These are phyloP conservation scores for Hystrix cristata DNA, from an alignment of 2,113 vertebrate species.

Conservation along the genomic window DNA sequence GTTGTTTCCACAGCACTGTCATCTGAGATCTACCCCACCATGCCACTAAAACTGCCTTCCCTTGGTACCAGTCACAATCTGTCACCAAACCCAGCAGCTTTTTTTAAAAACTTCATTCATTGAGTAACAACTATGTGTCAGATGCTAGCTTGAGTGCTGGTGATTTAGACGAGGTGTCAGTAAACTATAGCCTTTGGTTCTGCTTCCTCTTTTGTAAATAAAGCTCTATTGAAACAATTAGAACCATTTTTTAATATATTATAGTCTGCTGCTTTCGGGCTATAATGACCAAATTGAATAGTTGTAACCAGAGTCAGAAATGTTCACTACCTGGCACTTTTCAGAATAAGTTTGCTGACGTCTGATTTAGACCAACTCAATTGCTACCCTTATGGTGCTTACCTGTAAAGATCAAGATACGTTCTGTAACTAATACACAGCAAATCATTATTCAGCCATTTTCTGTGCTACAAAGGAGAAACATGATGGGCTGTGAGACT, in stretches of 20 bases:
- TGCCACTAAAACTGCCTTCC: not conserved
- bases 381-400: not conserved
- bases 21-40: accelerated
- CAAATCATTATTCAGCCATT: not conserved
- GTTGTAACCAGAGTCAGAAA: not conserved
- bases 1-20: not conserved
- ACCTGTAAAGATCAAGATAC: not conserved
- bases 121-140: not conserved
- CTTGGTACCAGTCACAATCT: not conserved
- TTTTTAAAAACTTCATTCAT: not conserved
- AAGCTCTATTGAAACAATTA: not conserved
- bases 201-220: not conserved
- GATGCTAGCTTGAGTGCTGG: not conserved
- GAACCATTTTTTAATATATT: not conserved
- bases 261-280: not conserved
- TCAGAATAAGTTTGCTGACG: not conserved
- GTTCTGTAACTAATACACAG: not conserved
- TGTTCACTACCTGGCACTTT: not conserved
- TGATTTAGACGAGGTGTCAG: not conserved
- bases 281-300: not conserved
- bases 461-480: not conserved
- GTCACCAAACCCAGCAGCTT: not conserved
- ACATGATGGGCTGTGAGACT: not conserved
- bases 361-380: not conserved
- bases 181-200: not conserved